phyloP scores from a whole-genome alignment of 2,888 invertebrate genomes.

The Diploptera punctata region DNA sequence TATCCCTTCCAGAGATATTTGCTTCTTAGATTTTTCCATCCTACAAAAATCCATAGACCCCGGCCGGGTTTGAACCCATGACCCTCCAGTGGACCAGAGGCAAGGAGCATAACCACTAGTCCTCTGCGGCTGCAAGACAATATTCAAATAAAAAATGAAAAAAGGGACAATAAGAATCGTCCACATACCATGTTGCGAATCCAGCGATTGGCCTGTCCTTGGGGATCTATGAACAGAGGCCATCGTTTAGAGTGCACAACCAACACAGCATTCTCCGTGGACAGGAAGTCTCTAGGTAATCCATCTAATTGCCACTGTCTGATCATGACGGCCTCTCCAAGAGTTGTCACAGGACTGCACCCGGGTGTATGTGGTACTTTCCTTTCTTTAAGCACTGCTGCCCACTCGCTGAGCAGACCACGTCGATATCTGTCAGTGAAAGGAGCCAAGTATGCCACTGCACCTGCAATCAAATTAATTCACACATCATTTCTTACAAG shows the following conservation, averaged over 20 bases:
- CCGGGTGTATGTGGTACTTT: constrained; percentile 71
- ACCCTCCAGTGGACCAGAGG: too few relatives aligned
- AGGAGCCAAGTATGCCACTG: constrained; percentile 82
- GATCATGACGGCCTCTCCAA: constrained; percentile 79
- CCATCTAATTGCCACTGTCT: constrained; percentile 86
- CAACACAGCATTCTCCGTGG: constrained; percentile 88
- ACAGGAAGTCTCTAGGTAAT: constrained; percentile 82
- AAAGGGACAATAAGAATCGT: too few relatives aligned
- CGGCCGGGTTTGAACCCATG: too few relatives aligned
- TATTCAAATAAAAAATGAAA: too few relatives aligned
- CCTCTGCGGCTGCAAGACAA: too few relatives aligned
- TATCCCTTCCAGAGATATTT: too few relatives aligned
- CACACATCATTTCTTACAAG: too few relatives aligned
- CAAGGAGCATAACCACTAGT: too few relatives aligned
- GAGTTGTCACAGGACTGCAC: constrained; percentile 69
- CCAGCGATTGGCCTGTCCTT: constrained; percentile 93
- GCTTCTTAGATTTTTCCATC: too few relatives aligned
- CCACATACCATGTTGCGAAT: constrained; percentile 77
- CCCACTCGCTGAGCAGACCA: constrained; percentile 64
- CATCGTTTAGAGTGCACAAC: constrained; percentile 83
- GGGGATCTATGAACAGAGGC: constrained; percentile 92
- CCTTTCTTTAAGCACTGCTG: constrained; percentile 57
- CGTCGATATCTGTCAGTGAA: constrained; percentile 72
- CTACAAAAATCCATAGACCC: too few relatives aligned
- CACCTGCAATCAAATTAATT: constrained; percentile 57